phyloP scores from a whole-genome alignment of 2,797 vertebrate genomes.

The Gallinago solitaria region DNA sequence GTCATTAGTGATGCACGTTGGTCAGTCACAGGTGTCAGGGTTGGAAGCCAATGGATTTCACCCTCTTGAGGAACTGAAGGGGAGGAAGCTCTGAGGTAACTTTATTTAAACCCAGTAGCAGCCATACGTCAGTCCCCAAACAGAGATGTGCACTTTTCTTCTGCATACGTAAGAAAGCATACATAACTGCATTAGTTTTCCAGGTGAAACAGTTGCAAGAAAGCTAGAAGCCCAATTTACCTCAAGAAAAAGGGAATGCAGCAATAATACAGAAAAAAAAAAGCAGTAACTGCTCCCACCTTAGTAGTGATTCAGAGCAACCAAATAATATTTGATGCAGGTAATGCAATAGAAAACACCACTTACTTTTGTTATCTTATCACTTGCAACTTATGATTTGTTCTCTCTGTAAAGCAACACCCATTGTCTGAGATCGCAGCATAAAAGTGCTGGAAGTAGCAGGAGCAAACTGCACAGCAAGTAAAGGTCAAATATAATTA shows the following conservation, averaged over 20 bases:
- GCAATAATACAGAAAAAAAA: neutral
- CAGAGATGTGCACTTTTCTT: neutral
- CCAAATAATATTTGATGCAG: neutral
- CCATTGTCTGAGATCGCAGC: neutral
- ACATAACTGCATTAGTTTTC: neutral
- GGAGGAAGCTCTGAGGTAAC: conserved; percentile 12
- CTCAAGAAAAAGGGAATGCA: neutral
- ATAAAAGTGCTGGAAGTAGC: no score
- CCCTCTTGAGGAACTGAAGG: neutral
- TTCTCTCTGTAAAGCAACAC: neutral
- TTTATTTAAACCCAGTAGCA: conserved; percentile 6
- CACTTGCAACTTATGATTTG: neutral
- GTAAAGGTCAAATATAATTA: conserved; percentile 59
- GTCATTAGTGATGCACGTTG: neutral
- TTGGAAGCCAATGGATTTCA: conserved; percentile 13
- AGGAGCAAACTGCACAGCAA: neutral
- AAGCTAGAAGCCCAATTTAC: neutral
- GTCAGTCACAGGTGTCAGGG: neutral
- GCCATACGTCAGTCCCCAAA: neutral
- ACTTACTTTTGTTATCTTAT: neutral
- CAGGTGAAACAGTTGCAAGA: neutral
- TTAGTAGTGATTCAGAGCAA: neutral
- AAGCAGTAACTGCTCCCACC: neutral
- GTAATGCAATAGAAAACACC: neutral
- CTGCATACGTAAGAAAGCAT: neutral